Conservation (phyloP, 2,888 invertebrate genomes). For the Andricus quercusramuli region DNA sequence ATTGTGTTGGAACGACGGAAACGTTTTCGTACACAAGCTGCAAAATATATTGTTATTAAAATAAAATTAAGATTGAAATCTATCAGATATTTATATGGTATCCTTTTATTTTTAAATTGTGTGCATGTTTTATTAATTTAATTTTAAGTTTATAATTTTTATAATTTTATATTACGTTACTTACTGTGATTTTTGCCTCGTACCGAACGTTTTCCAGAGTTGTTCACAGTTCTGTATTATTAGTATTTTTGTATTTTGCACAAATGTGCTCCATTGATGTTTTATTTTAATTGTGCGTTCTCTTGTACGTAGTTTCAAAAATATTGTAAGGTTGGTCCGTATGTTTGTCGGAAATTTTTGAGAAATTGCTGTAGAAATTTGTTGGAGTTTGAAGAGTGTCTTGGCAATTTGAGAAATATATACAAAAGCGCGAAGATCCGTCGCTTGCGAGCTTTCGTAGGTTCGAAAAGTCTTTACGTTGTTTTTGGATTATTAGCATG, state of each 20-base stretch:
- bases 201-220: slow-evolving; percentile 8
- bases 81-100: not conserved
- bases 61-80: not conserved
- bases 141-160: not conserved
- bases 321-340: not conserved
- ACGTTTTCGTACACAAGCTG: slow-evolving; percentile 5
- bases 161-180: not conserved
- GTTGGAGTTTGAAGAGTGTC: not conserved
- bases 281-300: not conserved
- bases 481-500: slow-evolving; percentile 21
- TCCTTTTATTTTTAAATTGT: not conserved
- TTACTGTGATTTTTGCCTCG: not conserved
- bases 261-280: not conserved
- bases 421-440: slow-evolving; percentile 54
- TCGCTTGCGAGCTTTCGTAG: slow-evolving; percentile 53
- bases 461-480: slow-evolving; percentile 19
- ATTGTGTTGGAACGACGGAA: slow-evolving; percentile 2
- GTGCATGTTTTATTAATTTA: not conserved
- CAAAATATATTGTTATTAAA: not conserved
- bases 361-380: not conserved
- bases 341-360: not conserved
- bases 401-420: not conserved
- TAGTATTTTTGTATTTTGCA: not conserved
- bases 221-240: not conserved
- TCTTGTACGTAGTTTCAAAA: not conserved